Evolutionary conservation across 1,140 invertebrate species (phyloP), one percentile per base, ranked within the genome.

Genomic region (Ericerus pela): DNA sequence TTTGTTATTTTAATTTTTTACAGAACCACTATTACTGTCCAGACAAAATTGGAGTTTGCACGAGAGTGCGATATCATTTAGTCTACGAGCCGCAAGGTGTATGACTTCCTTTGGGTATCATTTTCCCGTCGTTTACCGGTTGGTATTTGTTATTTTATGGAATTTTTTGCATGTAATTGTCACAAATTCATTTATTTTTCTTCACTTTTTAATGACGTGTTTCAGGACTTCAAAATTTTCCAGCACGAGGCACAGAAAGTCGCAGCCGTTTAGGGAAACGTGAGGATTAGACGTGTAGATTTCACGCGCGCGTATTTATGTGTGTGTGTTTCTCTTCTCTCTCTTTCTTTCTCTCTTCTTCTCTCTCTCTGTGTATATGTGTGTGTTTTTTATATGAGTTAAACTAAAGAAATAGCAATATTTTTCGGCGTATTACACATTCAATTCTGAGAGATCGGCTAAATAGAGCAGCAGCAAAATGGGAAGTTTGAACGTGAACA

Each of bases 401-500:
- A 30, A 33, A 33, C 38, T 54, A 33, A 36, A 36, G 20, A 33
- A 33, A 20, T 20, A 18, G 4, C 51, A 2, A n/a, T 36, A 6
- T 36, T 22, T 18, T 11, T 24, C 29, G 20, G 10, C 4, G 33
- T 16, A 6, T 10, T 33, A 11, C 43, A 33, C 36, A 51, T 53
- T 41, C 53, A 2, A 36, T 51, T 55, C 47, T 8, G 16, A n/a
- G 56, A 55, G 43, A 55, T 56, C 30, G 51, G 58, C 37, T 53
- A 51, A 43, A 18, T 22, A 43, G 16, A 18, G 38, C 38, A 18
- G 16, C 38, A 18, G 38, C 8, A 43, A 69, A 60, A 92, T 93
- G 88, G 86, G 81, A 66, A 85, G 84, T 69, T 73, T 98, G 55
- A 99, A 99, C 75, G 88, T 97, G 16, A 98, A 98, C 72, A 84